Evolutionary conservation across 2,113 vertebrate species (phyloP).

Genomic region (Pogona vitticeps): DNA sequence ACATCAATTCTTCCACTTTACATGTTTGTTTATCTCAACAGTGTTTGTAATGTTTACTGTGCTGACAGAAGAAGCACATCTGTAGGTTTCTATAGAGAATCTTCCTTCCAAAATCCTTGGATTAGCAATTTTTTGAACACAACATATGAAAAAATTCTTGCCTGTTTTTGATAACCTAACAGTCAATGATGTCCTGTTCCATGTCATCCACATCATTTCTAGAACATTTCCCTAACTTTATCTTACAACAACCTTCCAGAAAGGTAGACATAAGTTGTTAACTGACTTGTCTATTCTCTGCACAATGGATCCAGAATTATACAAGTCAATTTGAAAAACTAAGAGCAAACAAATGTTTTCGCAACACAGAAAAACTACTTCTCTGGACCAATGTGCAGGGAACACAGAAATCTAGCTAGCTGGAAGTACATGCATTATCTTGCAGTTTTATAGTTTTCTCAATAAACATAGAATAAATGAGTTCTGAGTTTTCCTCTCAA

Average conservation of each 20-base stretch:
- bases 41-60: conserved; percentile 4
- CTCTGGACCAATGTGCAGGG: too few species aligned
- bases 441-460: neutral
- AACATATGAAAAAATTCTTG: neutral
- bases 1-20: conserved; percentile 33
- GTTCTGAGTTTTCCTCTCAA: neutral
- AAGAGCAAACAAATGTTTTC: too few species aligned
- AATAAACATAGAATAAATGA: neutral
- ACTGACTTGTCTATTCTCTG: too few species aligned
- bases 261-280: neutral
- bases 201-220: neutral
- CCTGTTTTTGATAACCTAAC: neutral
- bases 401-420: neutral
- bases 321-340: too few species aligned
- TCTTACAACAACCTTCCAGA: neutral
- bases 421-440: neutral
- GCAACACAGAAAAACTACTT: too few species aligned
- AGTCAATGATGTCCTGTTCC: neutral
- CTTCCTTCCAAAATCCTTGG: neutral
- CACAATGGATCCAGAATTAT: neutral
- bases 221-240: too few species aligned
- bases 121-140: conserved; percentile 4
- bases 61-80: neutral
- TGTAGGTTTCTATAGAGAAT: neutral
- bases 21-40: conserved; percentile 42